Evolutionary conservation across 2,888 invertebrate species (phyloP).

Genomic region (Aplocera efformata): DNA sequence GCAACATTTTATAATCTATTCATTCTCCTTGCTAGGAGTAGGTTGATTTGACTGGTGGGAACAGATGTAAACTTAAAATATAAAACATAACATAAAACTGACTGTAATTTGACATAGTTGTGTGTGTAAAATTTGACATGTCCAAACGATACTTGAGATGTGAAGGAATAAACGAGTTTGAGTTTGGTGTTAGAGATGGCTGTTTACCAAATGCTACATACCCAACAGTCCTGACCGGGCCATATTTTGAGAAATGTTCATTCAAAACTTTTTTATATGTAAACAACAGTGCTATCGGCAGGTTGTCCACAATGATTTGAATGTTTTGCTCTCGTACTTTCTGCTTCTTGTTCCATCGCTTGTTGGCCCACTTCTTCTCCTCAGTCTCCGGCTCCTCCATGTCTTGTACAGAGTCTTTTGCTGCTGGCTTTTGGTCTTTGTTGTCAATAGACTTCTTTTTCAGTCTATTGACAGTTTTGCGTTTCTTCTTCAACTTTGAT

Average conservation of each 20-base stretch:
- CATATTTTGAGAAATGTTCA: slow-evolving; percentile 58
- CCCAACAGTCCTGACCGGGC: slow-evolving; percentile 59
- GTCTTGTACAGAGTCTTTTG: too few species aligned
- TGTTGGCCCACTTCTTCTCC: slow-evolving; percentile 63
- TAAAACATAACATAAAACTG: neutral
- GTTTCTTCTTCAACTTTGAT: slow-evolving; percentile 49
- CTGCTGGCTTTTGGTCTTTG: too few species aligned
- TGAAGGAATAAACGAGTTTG: too few species aligned
- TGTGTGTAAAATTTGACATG: too few species aligned
- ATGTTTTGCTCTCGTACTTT: slow-evolving; percentile 39
- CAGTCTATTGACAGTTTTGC: slow-evolving; percentile 42
- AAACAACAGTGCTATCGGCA: slow-evolving; percentile 54
- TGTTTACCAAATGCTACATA: too few species aligned
- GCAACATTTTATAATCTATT: too few species aligned
- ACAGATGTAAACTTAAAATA: too few species aligned
- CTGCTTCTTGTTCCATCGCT: slow-evolving; percentile 65
- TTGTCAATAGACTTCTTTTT: slow-evolving; percentile 21
- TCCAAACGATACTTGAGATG: too few species aligned
- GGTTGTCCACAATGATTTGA: slow-evolving; percentile 55
- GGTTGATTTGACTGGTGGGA: too few species aligned
- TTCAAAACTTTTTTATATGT: slow-evolving; percentile 51
- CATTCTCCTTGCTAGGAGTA: too few species aligned
- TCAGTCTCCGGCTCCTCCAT: slow-evolving; percentile 15
- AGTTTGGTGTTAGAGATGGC: too few species aligned
- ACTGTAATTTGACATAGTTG: too few species aligned